Percentiles rank a stretch among this genome's conserved stretches.
Evolutionary conservation across 2,888 invertebrate species (phyloP).

Genomic region (Lasioglossum vierecki): DNA sequence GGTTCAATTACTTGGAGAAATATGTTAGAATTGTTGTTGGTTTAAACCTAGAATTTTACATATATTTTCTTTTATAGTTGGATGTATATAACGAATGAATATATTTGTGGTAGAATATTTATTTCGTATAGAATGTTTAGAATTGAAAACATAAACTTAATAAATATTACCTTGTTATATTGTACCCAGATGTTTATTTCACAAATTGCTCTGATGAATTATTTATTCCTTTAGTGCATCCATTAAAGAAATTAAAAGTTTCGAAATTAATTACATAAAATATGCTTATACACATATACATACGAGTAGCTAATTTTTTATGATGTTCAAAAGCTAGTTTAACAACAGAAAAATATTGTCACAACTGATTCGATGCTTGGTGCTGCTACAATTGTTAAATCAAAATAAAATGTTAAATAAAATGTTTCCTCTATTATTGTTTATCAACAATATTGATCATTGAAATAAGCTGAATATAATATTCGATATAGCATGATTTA

Average conservation of each 20-base stretch:
- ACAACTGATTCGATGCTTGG: not conserved
- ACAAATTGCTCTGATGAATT: slow-evolving; percentile 19
- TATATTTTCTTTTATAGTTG: not conserved
- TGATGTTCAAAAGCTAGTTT: not conserved
- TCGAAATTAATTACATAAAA: slow-evolving; percentile 8
- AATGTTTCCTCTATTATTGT: not conserved
- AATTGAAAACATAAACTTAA: slow-evolving; percentile 12
- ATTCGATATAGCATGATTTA: not conserved
- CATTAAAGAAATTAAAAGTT: slow-evolving; percentile 11
- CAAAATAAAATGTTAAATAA: no score
- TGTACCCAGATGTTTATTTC: slow-evolving; percentile 13
- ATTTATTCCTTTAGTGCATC: slow-evolving; percentile 11
- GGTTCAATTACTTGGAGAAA: not conserved
- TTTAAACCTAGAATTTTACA: not conserved
- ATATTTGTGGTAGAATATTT: not conserved
- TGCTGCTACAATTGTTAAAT: not conserved
- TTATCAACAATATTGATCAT: not conserved
- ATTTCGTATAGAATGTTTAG: not conserved
- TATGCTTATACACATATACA: not conserved
- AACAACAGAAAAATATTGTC: not conserved
- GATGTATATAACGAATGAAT: not conserved
- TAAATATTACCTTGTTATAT: slow-evolving; percentile 12
- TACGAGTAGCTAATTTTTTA: not conserved
- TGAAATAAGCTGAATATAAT: not conserved
- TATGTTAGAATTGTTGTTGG: not conserved